Conservation (phyloP, 1,140 invertebrate species). For the Zaprionus taronus region DNA sequence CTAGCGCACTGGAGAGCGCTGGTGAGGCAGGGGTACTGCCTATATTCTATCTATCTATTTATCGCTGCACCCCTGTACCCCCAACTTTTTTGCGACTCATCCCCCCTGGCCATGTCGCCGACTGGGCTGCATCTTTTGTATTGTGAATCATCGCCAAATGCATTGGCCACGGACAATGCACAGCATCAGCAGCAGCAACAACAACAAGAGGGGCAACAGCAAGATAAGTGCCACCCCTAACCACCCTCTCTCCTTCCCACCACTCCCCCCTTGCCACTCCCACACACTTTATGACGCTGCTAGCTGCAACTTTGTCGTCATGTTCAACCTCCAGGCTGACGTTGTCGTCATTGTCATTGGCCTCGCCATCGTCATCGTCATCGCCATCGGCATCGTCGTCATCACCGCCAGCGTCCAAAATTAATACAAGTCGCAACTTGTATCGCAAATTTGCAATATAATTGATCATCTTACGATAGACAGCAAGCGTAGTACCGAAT, state of each 20-base stretch:
- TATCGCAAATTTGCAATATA: constrained; percentile 3
- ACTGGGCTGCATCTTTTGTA: constrained; percentile 68
- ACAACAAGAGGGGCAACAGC: not conserved
- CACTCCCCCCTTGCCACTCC: too few species aligned
- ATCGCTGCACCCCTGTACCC: constrained; percentile 46
- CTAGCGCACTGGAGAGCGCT: not conserved
- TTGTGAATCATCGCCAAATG: constrained; percentile 78
- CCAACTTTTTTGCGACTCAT: constrained; percentile 44
- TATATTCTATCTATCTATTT: constrained; percentile 75
- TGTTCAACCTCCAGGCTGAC: constrained; percentile 24
- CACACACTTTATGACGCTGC: constrained; percentile 13
- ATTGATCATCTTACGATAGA: not conserved
- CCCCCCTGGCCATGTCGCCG: constrained; percentile 15
- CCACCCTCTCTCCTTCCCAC: not conserved
- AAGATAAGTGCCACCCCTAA: constrained; percentile 51
- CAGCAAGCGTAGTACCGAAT: not conserved
- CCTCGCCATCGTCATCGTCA: constrained; percentile 18
- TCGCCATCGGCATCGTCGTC: constrained; percentile 24
- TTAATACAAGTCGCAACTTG: not conserved
- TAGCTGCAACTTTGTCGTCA: constrained; percentile 17
- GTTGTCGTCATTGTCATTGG: constrained; percentile 24
- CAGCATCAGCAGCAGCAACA: constrained; percentile 28
- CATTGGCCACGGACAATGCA: constrained; percentile 69
- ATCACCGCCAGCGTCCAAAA: not conserved
- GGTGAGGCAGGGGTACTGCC: constrained; percentile 10